Percentiles rank a stretch among this genome's conserved stretches.
Conservation (phyloP, 2,113 vertebrate genomes). For the Guaruba guarouba region DNA sequence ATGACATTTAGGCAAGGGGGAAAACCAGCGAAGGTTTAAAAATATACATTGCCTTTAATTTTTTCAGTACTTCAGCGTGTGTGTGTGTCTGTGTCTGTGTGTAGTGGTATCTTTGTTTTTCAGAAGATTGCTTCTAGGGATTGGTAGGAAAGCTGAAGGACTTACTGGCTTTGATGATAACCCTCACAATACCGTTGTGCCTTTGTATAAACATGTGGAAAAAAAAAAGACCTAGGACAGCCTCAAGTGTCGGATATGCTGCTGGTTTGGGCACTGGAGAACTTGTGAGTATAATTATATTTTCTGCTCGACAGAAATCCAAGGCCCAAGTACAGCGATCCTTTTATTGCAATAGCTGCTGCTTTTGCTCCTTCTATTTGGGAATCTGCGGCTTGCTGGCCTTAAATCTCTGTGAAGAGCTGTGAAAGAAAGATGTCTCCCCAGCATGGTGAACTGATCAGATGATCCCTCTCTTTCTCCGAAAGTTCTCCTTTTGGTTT, state of each 20-base stretch:
- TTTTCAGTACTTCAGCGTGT: neutral
- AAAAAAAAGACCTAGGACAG: neutral
- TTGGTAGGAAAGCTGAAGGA: constrained; percentile 19
- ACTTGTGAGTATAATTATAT: neutral
- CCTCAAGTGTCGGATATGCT: neutral
- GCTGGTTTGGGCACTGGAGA: neutral
- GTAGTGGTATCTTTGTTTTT: neutral
- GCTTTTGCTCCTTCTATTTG: neutral
- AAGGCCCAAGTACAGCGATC: neutral
- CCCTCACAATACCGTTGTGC: neutral
- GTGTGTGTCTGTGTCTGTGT: neutral
- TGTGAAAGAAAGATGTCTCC: neutral
- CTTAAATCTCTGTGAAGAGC: neutral
- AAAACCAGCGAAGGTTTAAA: neutral
- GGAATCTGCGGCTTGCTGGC: neutral
- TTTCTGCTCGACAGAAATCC: constrained; percentile 15
- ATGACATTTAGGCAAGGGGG: neutral
- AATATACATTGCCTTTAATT: neutral
- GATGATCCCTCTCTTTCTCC: neutral
- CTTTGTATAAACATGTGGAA: neutral
- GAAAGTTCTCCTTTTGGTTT: neutral
- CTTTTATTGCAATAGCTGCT: neutral
- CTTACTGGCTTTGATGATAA: constrained; percentile 15
- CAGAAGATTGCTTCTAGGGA: neutral
- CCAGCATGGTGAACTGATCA: neutral